Evolutionary conservation across 2,888 invertebrate species (phyloP).

Genomic region (Silvanus unidentatus): DNA sequence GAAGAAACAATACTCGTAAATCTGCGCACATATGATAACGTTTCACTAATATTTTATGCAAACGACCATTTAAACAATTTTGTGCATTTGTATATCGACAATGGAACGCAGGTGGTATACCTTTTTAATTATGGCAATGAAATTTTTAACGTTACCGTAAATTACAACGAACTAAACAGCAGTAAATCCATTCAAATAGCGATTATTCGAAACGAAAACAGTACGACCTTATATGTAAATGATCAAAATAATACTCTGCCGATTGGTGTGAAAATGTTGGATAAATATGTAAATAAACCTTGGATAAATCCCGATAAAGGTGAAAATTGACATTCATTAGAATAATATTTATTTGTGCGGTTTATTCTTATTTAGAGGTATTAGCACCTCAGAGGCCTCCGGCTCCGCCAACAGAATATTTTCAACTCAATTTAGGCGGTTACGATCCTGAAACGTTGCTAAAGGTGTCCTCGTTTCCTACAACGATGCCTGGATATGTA

Average conservation of each 20-base stretch:
- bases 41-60: conserved; percentile 79
- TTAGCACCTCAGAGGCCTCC: conserved; percentile 83
- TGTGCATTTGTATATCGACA: conserved; percentile 78
- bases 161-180: conserved; percentile 67
- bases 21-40: conserved; percentile 77
- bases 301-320: conserved; percentile 79
- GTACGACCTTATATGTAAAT: conserved; percentile 77
- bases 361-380: conserved; percentile 59
- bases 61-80: conserved; percentile 93
- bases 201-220: conserved; percentile 66
- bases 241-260: conserved; percentile 65
- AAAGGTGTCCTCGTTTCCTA: conserved; percentile 50
- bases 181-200: conserved; percentile 85
- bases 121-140: conserved; percentile 77
- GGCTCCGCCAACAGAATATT: conserved; percentile 83
- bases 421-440: conserved; percentile 82
- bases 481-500: conserved; percentile 66
- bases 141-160: conserved; percentile 73
- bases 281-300: conserved; percentile 77
- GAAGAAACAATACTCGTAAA: conserved; percentile 79
- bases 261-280: conserved; percentile 63
- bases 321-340: conserved; percentile 39
- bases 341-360: neutral
- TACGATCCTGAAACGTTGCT: conserved; percentile 70
- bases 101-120: conserved; percentile 74